These are phyloP conservation scores for Sphaerophoria taeniata DNA, from an alignment of 2,888 invertebrate species.

Conservation along the genomic window DNA sequence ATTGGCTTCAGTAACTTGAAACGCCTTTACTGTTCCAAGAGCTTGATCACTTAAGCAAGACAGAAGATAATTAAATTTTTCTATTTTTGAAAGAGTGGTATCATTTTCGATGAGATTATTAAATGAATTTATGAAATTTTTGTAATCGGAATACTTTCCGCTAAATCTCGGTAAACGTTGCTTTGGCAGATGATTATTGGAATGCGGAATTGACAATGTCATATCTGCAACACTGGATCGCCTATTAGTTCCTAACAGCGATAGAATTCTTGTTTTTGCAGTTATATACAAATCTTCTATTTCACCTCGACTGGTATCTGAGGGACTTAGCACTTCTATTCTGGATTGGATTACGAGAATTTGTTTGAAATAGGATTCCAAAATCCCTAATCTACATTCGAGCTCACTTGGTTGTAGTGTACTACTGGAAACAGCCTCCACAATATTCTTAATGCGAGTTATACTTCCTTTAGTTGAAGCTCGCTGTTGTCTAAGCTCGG, in stretches of 20 bases:
- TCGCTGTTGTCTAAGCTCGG: conserved; percentile 15
- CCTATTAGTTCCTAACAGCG: too few species aligned
- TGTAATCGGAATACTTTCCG: conserved; percentile 45
- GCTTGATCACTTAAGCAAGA: conserved; percentile 33
- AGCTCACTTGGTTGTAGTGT: neutral
- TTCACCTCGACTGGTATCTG: neutral
- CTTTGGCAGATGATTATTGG: too few species aligned
- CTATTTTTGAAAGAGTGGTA: neutral
- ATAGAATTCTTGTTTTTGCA: too few species aligned
- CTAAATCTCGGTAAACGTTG: too few species aligned
- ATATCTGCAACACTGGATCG: too few species aligned
- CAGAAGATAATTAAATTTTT: conserved; percentile 11
- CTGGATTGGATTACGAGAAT: neutral
- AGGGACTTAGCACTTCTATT: neutral
- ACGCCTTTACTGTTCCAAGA: conserved; percentile 18
- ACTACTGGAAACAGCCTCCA: neutral
- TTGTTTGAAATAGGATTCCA: conserved; percentile 37
- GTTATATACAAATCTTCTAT: conserved; percentile 35
- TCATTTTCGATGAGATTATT: neutral
- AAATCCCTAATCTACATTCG: conserved; percentile 37
- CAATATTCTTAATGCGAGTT: conserved; percentile 3
- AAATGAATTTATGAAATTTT: conserved; percentile 39
- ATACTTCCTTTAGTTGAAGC: conserved; percentile 25
- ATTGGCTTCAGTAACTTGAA: conserved; percentile 36
- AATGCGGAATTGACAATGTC: too few species aligned